Conservation (phyloP, 2,888 invertebrate genomes). For the Ophion ellenae region DNA sequence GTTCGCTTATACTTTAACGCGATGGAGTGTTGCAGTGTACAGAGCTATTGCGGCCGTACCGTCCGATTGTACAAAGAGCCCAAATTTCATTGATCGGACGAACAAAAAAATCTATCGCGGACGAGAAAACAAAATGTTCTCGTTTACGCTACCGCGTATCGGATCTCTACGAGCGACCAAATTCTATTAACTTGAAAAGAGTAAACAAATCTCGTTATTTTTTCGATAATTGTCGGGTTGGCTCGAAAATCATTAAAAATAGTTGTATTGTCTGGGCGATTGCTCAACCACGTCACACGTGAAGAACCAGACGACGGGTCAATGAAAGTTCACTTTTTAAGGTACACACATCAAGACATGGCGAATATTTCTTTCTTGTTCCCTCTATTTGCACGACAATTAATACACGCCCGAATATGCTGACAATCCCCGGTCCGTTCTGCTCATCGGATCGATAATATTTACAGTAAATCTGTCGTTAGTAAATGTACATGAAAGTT, state of each 20-base stretch:
- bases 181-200: not conserved
- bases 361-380: conserved; percentile 3
- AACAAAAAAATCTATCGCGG: conserved; percentile 24
- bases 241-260: conserved; percentile 15
- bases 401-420: conserved; percentile 16
- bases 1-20: conserved; percentile 19
- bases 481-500: conserved; percentile 35
- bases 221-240: not conserved
- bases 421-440: conserved; percentile 3
- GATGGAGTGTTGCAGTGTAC: conserved; percentile 16
- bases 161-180: not conserved
- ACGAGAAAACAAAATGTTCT: conserved; percentile 1
- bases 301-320: not conserved
- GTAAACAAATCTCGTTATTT: not conserved
- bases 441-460: conserved; percentile 43
- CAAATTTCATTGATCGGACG: conserved; percentile 21
- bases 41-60: conserved; percentile 16
- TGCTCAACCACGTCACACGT: not conserved
- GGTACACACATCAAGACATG: not conserved
- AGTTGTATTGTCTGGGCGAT: not conserved
- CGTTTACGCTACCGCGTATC: not conserved
- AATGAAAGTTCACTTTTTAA: not conserved
- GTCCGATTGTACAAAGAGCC: conserved; percentile 30
- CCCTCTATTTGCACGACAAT: conserved; percentile 27
- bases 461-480: conserved; percentile 53